These are phyloP conservation scores for Oxytorus armatus DNA, from an alignment of 2,888 invertebrate species.

Conservation along the genomic window DNA sequence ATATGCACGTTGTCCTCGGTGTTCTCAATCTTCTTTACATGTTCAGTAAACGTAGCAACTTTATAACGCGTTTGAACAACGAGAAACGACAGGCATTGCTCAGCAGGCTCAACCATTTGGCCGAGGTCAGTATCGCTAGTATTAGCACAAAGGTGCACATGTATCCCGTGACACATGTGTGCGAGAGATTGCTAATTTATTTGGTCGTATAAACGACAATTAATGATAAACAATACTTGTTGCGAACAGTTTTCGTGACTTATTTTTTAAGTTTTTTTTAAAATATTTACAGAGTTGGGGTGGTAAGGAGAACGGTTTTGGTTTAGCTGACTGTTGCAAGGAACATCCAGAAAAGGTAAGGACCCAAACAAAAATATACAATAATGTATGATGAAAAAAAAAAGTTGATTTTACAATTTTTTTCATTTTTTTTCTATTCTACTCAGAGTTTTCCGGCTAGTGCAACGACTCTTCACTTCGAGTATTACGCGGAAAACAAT, in stretches of 20 bases:
- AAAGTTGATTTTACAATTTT: background rate
- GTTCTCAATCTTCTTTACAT: slow-evolving; percentile 94
- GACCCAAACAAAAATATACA: background rate
- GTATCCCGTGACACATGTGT: too few relatives aligned
- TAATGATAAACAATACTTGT: too few relatives aligned
- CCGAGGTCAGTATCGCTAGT: slow-evolving; percentile 89
- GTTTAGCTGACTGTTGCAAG: slow-evolving; percentile 92
- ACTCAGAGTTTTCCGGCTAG: slow-evolving; percentile 88
- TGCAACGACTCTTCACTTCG: slow-evolving; percentile 92
- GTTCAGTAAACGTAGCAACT: slow-evolving; percentile 95
- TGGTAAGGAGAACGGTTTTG: slow-evolving; percentile 94
- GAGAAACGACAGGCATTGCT: slow-evolving; percentile 90
- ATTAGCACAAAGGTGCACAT: too few relatives aligned
- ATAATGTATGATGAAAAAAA: too few relatives aligned
- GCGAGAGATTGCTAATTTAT: too few relatives aligned
- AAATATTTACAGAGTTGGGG: slow-evolving; percentile 89
- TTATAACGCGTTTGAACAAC: slow-evolving; percentile 90
- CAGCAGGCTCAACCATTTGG: slow-evolving; percentile 90
- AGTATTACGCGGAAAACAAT: slow-evolving; percentile 88
- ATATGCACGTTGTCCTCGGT: slow-evolving; percentile 93
- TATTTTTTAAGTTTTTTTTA: slow-evolving; percentile 17
- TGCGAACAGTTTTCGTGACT: too few relatives aligned
- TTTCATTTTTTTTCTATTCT: slow-evolving; percentile 6
- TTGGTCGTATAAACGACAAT: too few relatives aligned
- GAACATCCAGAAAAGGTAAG: slow-evolving; percentile 86